Evolutionary conservation across 2,113 vertebrate genomes (phyloP), one percentile per base, ranked within the genome.

Genomic region (Microcebus jonahi): DNA sequence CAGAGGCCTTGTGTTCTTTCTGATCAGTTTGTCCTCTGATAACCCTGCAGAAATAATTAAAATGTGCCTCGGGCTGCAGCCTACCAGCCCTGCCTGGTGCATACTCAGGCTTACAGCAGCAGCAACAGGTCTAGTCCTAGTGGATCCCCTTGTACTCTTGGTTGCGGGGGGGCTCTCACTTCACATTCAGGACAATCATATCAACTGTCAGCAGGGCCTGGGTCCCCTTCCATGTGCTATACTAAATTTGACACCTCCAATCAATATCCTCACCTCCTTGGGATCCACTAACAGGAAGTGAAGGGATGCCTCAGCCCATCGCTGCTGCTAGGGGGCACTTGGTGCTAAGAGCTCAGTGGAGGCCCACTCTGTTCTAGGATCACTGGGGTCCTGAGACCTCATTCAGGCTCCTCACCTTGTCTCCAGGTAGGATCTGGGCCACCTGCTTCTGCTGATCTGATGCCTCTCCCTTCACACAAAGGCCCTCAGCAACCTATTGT

Each of bases 141-240:
- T 10, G 53, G 23, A 45, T 3, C 6, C 8, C 21, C 7, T 13
- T 68, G 36, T n/a, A 23, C 31, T 89, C 13, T 50, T 4, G n/a
- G 50, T 14, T 34, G 5, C 0, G 8, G n/a, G n/a, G 15, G 13
- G 48, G 6, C 55, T 45, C 57, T 55, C 8, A 18, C 42, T 83
- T 96, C 70, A 70, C 13, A 20, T 63, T 25, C 20, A 73, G 17
- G 55, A 85, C 36, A 13, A 83, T 36, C 6, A 13, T 21, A 45
- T 53, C 18, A 45, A 83, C 36, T 75, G 67, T 13, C 9, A 31
- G 27, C 48, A 68, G 3, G 12, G 31, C 9, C 8, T 45, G 42
- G 42, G 4, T 0, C 21, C 63, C 3, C 0, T 61, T 12, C 9
- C 70, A 36, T 34, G 1, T 45, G 36, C 8, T 7, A 18, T 18